Evolutionary conservation across 2,113 vertebrate genomes (phyloP).

Genomic region (Apeltes quadracus): DNA sequence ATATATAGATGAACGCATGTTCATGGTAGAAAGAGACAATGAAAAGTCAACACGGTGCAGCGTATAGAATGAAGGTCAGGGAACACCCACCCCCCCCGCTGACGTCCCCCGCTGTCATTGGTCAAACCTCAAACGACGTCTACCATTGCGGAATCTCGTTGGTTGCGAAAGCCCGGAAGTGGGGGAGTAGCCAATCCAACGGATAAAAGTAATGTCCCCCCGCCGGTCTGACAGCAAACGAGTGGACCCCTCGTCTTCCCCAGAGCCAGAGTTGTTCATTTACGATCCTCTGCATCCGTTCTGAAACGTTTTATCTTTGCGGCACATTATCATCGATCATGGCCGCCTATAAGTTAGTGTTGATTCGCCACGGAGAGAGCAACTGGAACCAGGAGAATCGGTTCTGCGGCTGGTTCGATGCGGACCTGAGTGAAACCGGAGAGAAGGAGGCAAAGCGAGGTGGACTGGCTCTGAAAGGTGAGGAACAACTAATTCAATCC

Average conservation of each 20-base stretch:
- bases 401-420: conserved; percentile 96
- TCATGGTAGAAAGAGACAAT: conserved; percentile 2
- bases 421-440: conserved; percentile 90
- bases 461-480: conserved; percentile 86
- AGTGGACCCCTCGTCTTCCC: conserved; percentile 4
- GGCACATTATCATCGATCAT: conserved; percentile 16
- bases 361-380: conserved; percentile 94
- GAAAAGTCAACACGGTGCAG: conserved; percentile 39
- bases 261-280: not conserved
- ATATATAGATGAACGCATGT: conserved; percentile 19
- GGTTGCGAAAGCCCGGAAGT: conserved; percentile 59
- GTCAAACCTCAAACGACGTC: not conserved
- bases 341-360: conserved; percentile 86
- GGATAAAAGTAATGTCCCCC: conserved; percentile 26
- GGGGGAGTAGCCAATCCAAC: conserved; percentile 38
- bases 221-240: conserved; percentile 6
- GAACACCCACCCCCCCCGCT: not conserved
- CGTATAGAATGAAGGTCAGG: conserved; percentile 60
- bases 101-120: conserved; percentile 67
- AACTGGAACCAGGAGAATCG: conserved; percentile 96
- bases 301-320: not conserved
- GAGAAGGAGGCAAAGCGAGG: conserved; percentile 88
- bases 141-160: conserved; percentile 37
- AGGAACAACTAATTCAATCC: not conserved
- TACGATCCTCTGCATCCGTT: not conserved